Evolutionary conservation across 1,140 invertebrate species (phyloP).

Genomic region (Matsumurasca onukii): DNA sequence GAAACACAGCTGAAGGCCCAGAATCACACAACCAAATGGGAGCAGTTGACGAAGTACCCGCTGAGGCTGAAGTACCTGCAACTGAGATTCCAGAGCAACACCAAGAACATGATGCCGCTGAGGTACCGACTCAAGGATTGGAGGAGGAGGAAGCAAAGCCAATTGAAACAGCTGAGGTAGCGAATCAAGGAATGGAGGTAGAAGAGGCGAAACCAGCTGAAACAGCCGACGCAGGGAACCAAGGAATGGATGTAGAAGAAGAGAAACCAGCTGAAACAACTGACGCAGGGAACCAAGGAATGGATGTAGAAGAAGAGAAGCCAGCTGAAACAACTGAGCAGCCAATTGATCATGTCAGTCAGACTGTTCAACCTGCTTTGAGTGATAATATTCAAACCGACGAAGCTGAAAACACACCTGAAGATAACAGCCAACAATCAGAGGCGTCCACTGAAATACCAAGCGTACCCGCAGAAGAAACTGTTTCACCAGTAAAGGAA

Average conservation of each 20-base stretch:
- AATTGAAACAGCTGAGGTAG: no score
- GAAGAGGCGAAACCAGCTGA: no score
- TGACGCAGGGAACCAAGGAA: slow-evolving; percentile 15
- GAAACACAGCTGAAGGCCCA: slow-evolving; percentile 25
- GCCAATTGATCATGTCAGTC: no score
- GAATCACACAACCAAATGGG: background rate
- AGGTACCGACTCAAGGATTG: no score
- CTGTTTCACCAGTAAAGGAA: background rate
- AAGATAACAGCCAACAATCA: background rate
- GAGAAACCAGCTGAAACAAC: slow-evolving; percentile 30
- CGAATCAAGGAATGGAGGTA: no score
- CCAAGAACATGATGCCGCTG: slow-evolving; percentile 9
- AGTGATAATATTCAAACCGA: no score
- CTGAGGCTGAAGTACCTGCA: slow-evolving; percentile 6
- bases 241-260: no score
- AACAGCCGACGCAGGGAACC: no score
- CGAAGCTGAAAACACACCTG: background rate
- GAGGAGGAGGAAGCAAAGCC: no score
- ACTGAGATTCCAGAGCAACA: slow-evolving; percentile 31
- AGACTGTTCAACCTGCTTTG: no score
- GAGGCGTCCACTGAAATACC: background rate
- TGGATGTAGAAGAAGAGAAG: slow-evolving; percentile 29
- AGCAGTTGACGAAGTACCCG: background rate
- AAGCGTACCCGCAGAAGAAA: background rate
- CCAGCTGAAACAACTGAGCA: slow-evolving; percentile 30